Evolutionary conservation across 2,797 vertebrate genomes (phyloP).

Genomic region (Spinus olivaceus): DNA sequence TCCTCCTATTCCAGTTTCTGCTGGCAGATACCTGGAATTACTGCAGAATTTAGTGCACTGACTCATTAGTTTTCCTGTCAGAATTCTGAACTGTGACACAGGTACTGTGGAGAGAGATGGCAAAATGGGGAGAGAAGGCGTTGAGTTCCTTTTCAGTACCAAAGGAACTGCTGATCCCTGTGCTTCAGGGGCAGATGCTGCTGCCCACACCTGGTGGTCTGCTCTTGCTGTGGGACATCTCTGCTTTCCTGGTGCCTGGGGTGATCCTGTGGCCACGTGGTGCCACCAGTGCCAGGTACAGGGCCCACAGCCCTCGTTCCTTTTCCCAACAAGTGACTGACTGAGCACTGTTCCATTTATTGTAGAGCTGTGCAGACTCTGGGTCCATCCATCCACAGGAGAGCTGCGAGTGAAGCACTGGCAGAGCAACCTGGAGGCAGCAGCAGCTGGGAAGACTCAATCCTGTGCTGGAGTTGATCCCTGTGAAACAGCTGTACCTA

Average conservation of each 20-base stretch:
- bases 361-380: neutral
- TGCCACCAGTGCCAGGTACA: neutral
- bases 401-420: neutral
- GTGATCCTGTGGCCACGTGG: accelerated
- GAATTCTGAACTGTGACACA: neutral
- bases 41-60: neutral
- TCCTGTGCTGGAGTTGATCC: neutral
- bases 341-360: neutral
- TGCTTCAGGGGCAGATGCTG: neutral
- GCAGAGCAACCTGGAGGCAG: neutral
- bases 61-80: neutral
- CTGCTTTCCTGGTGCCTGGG: neutral
- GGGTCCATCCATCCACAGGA: accelerated
- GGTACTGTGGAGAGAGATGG: neutral
- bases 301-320: neutral
- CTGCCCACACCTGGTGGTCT: accelerated
- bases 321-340: neutral
- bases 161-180: neutral
- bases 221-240: neutral
- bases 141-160: neutral
- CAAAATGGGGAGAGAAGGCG: accelerated
- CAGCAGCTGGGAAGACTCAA: neutral
- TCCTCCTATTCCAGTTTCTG: accelerated
- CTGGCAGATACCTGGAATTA: neutral
- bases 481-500: neutral